Base-by-base conservation (phyloP, 2,113 vertebrate species). In the Bambusicola thoracicus region DNA sequence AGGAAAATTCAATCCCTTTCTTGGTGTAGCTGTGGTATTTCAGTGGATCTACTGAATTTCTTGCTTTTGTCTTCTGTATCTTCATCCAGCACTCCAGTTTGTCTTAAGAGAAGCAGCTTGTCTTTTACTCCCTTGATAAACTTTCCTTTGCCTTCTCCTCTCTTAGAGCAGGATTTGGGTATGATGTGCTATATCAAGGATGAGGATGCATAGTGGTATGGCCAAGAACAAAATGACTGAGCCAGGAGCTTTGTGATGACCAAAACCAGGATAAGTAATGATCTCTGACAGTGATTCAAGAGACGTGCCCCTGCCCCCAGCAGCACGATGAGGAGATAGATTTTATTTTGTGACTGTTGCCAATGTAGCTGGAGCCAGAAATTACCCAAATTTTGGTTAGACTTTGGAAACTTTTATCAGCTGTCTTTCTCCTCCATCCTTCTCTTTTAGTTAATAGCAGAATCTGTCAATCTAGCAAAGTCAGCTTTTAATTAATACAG, bases 361-460 rank as follows among this genome's bases (percentile, higher is more conserved):
- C 82, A 56, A 49, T 73, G 75, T 74, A 92, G 10, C 56, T 95
- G 80, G 40, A 90, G 44, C 25, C 48, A 93, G 44, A 93, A 94
- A 81, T 93, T 56, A 79, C 40, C 27, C 44, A 75, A 8, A 92
- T 81, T 86, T 86, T 90, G n/a, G 36, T 93, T 86, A 79, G 88
- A 21, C 40, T 88, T 90, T 81, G 40, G 27, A 83, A 93, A 48
- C 38, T 92, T 90, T 58, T 87, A 25, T 89, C 27, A 55, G 41
- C 13, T 91, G 5, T 82, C 3, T 53, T 79, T 10, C 70, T 40
- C 12, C 46, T 53, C 87, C 24, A 65, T 68, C 30, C 19, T 4
- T 2, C 10, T 83, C 38, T 87, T 83, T 15, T 43, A 36, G 38
- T 55, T 90, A 89, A 89, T 68, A 88, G 58, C 69, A 66, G 82